Evolutionary conservation across 1,140 invertebrate species (phyloP).

Genomic region (Sminthurinus signatus): DNA sequence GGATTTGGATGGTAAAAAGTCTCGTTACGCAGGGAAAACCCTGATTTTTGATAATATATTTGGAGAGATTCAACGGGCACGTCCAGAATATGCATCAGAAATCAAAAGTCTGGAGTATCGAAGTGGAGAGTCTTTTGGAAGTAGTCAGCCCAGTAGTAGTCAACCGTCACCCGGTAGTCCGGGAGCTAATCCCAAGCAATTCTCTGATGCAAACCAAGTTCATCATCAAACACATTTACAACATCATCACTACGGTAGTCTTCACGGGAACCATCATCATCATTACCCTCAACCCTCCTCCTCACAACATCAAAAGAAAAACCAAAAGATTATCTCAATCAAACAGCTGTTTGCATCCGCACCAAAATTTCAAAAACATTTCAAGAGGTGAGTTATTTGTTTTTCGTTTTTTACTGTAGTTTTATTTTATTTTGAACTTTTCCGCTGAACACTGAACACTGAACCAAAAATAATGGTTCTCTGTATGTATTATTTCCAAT

Average conservation of each 20-base stretch:
- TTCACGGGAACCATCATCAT: neutral
- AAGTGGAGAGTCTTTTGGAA: slow-evolving; percentile 6
- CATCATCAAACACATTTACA: too few species aligned
- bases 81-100: slow-evolving; percentile 56
- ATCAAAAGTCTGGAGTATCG: slow-evolving; percentile 43
- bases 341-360: slow-evolving; percentile 88
- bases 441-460: too few species aligned
- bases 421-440: too few species aligned
- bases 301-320: slow-evolving; percentile 52
- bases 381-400: slow-evolving; percentile 78
- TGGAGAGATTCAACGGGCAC: slow-evolving; percentile 57
- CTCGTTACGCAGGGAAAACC: slow-evolving; percentile 62
- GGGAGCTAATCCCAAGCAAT: neutral
- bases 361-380: slow-evolving; percentile 89
- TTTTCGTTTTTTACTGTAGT: too few species aligned
- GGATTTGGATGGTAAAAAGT: slow-evolving; percentile 54
- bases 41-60: slow-evolving; percentile 68
- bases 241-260: neutral
- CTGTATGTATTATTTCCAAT: too few species aligned
- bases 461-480: too few species aligned
- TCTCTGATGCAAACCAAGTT: neutral
- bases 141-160: slow-evolving; percentile 22
- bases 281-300: slow-evolving; percentile 10
- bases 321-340: slow-evolving; percentile 80
- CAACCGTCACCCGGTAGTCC: neutral